A percentile compares a stretch with the other conserved stretches of the same genome.
Conservation (phyloP, 2,113 vertebrate genomes). For the Serilophus lunatus region DNA sequence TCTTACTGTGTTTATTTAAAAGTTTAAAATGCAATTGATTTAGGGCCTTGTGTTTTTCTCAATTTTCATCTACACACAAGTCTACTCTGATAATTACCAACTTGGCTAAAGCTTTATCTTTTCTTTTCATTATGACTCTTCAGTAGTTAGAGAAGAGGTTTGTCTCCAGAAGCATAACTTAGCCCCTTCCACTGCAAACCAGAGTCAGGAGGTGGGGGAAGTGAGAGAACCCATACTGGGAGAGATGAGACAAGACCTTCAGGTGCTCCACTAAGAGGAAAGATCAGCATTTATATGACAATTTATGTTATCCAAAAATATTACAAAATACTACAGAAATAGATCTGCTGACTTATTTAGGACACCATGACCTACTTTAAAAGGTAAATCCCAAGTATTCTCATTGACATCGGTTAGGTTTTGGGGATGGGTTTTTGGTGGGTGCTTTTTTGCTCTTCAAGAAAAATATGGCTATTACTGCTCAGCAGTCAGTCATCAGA, state of each 20-base stretch:
- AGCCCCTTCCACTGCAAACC: background rate
- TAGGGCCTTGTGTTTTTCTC: background rate
- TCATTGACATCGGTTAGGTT: background rate
- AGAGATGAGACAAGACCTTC: background rate
- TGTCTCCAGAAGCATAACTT: background rate
- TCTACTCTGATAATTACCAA: background rate
- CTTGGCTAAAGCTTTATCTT: background rate
- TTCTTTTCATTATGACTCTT: background rate
- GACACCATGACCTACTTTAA: slow-evolving; percentile 22
- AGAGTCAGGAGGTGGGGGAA: background rate
- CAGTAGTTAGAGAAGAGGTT: background rate
- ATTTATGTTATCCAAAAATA: background rate
- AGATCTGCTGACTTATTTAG: slow-evolving; percentile 30
- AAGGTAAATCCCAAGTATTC: background rate
- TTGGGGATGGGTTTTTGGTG: background rate
- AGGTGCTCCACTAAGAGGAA: background rate
- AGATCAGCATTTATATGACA: background rate
- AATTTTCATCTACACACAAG: background rate
- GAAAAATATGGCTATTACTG: background rate
- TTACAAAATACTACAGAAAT: slow-evolving; percentile 34
- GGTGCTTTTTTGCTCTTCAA: background rate
- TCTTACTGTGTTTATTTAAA: background rate
- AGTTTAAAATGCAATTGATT: background rate
- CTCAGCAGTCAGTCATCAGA: background rate
- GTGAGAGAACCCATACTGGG: background rate